Evolutionary conservation across 2,888 invertebrate genomes (phyloP).

Genomic region (Lochmaea capreae): DNA sequence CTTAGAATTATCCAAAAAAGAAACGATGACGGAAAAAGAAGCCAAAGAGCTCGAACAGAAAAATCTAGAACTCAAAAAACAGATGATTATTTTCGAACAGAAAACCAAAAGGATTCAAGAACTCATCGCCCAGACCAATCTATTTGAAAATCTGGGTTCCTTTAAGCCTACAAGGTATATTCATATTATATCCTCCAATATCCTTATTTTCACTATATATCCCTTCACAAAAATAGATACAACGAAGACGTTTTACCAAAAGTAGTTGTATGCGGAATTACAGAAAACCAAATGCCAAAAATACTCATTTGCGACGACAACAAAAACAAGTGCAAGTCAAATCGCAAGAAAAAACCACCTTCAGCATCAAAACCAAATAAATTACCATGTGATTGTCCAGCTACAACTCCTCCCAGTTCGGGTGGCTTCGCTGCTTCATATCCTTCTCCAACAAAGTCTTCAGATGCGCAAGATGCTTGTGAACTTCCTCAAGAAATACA

Average conservation of each 20-base stretch:
- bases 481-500: background rate
- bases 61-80: constrained; percentile 70
- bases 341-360: constrained; percentile 11
- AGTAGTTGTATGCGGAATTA: constrained; percentile 69
- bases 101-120: constrained; percentile 71
- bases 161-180: constrained; percentile 15
- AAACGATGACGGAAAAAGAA: constrained; percentile 70
- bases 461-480: background rate
- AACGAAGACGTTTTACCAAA: constrained; percentile 65
- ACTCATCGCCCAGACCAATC: constrained; percentile 53
- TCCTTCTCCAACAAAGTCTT: background rate
- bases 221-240: constrained; percentile 36
- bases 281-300: constrained; percentile 68
- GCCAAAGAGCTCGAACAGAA: constrained; percentile 69
- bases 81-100: constrained; percentile 72
- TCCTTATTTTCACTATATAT: no score
- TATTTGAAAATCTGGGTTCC: constrained; percentile 4
- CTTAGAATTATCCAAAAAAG: constrained; percentile 67
- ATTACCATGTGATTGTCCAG: background rate
- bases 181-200: no score
- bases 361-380: background rate
- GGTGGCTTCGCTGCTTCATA: background rate
- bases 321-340: constrained; percentile 11
- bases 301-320: constrained; percentile 68
- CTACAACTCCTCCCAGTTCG: background rate